phyloP scores from a whole-genome alignment of 2,888 invertebrate genomes.

The Osmoderma eremita region DNA sequence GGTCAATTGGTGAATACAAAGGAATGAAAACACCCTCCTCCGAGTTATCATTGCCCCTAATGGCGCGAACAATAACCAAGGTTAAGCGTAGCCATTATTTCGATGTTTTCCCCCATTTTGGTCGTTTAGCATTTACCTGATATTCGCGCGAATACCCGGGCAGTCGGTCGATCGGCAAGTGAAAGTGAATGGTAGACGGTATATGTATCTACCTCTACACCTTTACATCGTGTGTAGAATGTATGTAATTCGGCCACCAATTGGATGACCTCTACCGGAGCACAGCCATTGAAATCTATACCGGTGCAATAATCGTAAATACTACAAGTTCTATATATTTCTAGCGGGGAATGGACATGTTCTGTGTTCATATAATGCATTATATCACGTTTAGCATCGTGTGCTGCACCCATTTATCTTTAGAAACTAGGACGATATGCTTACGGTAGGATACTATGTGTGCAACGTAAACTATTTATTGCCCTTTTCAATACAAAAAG shows the following conservation, averaged over 20 bases:
- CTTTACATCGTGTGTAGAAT: neutral
- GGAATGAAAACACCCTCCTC: conserved; percentile 9
- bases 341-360: conserved; percentile 26
- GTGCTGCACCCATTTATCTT: conserved; percentile 17
- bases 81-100: conserved; percentile 11
- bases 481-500: conserved; percentile 4
- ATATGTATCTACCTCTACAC: neutral
- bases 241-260: conserved; percentile 14
- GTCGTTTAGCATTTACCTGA: neutral
- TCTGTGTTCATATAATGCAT: conserved; percentile 23
- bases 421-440: conserved; percentile 27
- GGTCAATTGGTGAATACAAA: conserved; percentile 27
- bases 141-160: conserved; percentile 6
- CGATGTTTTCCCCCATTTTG: conserved; percentile 6
- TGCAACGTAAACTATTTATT: conserved; percentile 13
- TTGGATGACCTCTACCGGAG: conserved; percentile 24
- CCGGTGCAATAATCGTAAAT: conserved; percentile 22
- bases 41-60: conserved; percentile 8
- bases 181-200: conserved; percentile 17
- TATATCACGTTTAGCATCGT: conserved; percentile 22
- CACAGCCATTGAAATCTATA: conserved; percentile 17
- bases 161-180: conserved; percentile 15
- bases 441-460: conserved; percentile 1
- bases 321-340: conserved; percentile 13
- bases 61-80: conserved; percentile 11